Conservation (phyloP, 2,888 invertebrate genomes). For the Cheilosia vernalis region DNA sequence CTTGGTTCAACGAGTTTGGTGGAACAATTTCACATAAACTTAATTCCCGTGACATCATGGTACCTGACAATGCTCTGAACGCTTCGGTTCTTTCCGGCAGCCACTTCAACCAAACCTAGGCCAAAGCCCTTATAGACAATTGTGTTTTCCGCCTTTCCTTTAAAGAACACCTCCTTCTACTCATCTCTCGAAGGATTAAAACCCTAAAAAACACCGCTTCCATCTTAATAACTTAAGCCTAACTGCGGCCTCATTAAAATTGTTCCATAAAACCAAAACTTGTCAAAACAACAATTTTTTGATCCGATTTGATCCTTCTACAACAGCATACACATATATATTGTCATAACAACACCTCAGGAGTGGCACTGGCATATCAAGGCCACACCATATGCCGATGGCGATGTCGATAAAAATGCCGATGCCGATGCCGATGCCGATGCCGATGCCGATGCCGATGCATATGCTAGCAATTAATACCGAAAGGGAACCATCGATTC, state of each 20-base stretch:
- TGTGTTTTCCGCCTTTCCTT: too few relatives aligned
- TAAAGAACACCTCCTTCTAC: background rate
- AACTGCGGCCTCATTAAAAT: constrained; percentile 54
- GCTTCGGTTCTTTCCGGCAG: too few relatives aligned
- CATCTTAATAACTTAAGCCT: constrained; percentile 39
- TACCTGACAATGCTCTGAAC: too few relatives aligned
- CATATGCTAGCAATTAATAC: constrained; percentile 61
- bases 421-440: too few relatives aligned
- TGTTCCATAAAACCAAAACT: constrained; percentile 40
- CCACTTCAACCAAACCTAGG: too few relatives aligned
- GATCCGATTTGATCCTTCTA: constrained; percentile 66
- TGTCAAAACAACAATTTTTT: constrained; percentile 69
- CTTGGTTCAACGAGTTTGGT: too few relatives aligned
- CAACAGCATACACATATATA: constrained; percentile 37
- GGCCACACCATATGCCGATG: constrained; percentile 10
- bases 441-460: background rate
- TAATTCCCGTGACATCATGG: too few relatives aligned
- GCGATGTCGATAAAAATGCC: background rate
- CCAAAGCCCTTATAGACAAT: too few relatives aligned
- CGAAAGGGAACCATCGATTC: constrained; percentile 57
- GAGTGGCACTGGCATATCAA: constrained; percentile 1
- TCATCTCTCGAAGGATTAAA: background rate
- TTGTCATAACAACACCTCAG: constrained; percentile 43
- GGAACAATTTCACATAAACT: too few relatives aligned
- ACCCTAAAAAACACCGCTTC: background rate